Percentiles rank a stretch among this genome's conserved stretches.
phyloP scores from a whole-genome alignment of 2,797 vertebrate genomes.

The Silurus aristotelis region DNA sequence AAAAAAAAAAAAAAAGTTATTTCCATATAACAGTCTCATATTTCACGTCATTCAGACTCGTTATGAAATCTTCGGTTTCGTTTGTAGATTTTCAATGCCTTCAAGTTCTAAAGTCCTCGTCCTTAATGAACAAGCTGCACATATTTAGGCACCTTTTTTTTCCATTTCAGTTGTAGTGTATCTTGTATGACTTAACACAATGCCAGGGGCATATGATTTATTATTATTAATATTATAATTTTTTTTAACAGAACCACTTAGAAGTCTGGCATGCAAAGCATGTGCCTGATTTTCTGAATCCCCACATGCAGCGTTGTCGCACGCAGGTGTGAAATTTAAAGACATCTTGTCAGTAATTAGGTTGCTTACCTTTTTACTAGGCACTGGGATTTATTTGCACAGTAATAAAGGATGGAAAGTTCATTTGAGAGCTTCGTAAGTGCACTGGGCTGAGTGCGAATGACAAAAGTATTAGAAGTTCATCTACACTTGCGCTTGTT shows the following conservation, averaged over 20 bases:
- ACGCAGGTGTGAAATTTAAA: neutral
- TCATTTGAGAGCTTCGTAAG: neutral
- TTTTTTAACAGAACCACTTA: constrained; percentile 1
- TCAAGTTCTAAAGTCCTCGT: neutral
- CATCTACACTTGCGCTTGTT: neutral
- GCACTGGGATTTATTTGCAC: too few species aligned
- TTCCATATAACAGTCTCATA: neutral
- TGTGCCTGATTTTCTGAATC: neutral
- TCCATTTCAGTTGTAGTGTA: neutral
- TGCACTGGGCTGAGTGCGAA: neutral
- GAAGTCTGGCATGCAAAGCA: neutral
- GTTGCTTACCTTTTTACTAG: constrained; percentile 10
- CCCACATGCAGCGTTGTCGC: neutral
- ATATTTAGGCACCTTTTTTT: neutral
- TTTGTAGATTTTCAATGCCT: too few species aligned
- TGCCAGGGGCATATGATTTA: neutral
- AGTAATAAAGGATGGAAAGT: neutral
- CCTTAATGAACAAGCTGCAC: neutral
- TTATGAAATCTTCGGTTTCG: neutral
- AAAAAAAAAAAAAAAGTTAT: too few species aligned
- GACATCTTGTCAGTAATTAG: neutral
- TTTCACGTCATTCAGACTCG: neutral
- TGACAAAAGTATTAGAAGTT: neutral
- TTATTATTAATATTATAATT: neutral
- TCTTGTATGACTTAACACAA: neutral